A percentile compares a stretch with the other conserved stretches of the same genome.
phyloP scores from a whole-genome alignment of 2,888 invertebrate genomes.

The Hydrotaea diabolus region DNA sequence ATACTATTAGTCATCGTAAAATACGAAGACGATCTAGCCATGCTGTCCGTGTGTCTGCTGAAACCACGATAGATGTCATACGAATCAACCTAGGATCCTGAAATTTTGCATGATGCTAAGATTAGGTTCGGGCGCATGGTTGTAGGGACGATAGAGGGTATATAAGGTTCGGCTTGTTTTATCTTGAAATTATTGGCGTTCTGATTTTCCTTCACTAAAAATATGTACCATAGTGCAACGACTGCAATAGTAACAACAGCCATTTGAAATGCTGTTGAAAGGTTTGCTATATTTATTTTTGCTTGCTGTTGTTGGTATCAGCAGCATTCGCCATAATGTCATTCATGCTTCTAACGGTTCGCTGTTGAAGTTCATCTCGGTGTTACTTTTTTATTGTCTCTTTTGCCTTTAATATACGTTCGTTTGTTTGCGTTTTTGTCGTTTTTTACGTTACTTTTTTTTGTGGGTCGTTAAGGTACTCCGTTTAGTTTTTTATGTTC shows the following conservation, averaged over 20 bases:
- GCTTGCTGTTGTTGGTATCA: slow-evolving; percentile 5
- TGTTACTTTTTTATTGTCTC: slow-evolving; percentile 44
- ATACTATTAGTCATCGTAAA: too few species aligned
- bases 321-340: slow-evolving; percentile 38
- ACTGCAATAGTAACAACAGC: background rate
- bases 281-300: slow-evolving; percentile 34
- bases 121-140: too few species aligned
- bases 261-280: slow-evolving; percentile 51
- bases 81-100: too few species aligned
- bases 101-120: too few species aligned
- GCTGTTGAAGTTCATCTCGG: slow-evolving; percentile 53
- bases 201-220: background rate
- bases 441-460: slow-evolving; percentile 36
- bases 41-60: too few species aligned
- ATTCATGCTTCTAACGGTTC: slow-evolving; percentile 44
- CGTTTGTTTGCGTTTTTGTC: slow-evolving; percentile 13
- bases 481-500: slow-evolving; percentile 34
- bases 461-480: slow-evolving; percentile 49
- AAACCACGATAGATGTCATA: too few species aligned
- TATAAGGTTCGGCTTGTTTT: too few species aligned
- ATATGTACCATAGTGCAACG: background rate
- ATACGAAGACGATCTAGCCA: too few species aligned
- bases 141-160: too few species aligned
- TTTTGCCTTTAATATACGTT: slow-evolving; percentile 14
- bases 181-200: too few species aligned